These are phyloP conservation scores for Hydroisotoma schaefferi DNA, from an alignment of 2,888 invertebrate genomes.

Conservation along the genomic window DNA sequence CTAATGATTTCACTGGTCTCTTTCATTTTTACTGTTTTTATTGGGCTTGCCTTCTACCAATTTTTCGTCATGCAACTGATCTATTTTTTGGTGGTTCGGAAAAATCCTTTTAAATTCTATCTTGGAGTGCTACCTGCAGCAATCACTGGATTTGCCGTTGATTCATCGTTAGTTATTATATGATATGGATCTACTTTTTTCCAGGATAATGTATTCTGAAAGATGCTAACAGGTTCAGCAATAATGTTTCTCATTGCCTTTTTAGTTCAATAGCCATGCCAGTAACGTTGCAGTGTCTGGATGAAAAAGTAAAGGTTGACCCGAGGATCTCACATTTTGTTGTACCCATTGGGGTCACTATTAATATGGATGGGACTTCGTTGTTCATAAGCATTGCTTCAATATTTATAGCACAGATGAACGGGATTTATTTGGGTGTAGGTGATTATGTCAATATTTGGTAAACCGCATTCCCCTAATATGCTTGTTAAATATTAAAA, in stretches of 20 bases:
- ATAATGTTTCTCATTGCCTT: neutral
- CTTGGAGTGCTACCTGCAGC: constrained; percentile 75
- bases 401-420: constrained; percentile 83
- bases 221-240: no score
- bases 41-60: constrained; percentile 80
- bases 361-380: constrained; percentile 90
- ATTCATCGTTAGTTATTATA: constrained; percentile 72
- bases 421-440: constrained; percentile 70
- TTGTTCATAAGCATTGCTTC: constrained; percentile 84
- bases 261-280: constrained; percentile 63
- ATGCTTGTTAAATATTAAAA: neutral
- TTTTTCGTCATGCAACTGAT: constrained; percentile 77
- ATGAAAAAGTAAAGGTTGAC: constrained; percentile 75
- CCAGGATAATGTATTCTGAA: no score
- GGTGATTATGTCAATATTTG: constrained; percentile 83
- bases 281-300: constrained; percentile 80
- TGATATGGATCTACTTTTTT: no score
- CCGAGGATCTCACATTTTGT: constrained; percentile 80
- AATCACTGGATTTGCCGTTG: constrained; percentile 83
- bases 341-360: constrained; percentile 67
- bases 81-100: constrained; percentile 72
- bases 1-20: constrained; percentile 57
- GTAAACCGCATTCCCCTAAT: constrained; percentile 57
- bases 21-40: constrained; percentile 75
- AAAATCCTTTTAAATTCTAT: constrained; percentile 84